Evolutionary conservation across 2,113 vertebrate genomes (phyloP).

Genomic region (Tragelaphus scriptus): DNA sequence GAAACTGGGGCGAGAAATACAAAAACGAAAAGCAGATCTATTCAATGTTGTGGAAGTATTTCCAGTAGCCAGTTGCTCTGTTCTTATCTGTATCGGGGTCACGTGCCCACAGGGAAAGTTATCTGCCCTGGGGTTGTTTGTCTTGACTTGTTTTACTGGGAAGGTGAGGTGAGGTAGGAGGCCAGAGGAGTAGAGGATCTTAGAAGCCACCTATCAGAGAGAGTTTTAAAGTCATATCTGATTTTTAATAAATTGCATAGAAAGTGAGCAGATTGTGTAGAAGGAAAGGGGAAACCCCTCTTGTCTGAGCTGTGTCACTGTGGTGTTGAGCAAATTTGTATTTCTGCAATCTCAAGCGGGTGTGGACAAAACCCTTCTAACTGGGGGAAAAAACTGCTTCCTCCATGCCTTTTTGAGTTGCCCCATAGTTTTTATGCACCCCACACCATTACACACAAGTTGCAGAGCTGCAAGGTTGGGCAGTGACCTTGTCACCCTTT

Average conservation of each 20-base stretch:
- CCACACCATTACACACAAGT: background rate
- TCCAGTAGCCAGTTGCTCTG: background rate
- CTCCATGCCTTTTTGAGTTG: background rate
- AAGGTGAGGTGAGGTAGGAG: background rate
- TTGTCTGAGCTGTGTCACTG: background rate
- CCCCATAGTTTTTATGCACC: background rate
- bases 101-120: background rate
- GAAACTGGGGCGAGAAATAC: background rate
- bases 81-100: background rate
- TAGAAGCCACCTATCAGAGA: background rate
- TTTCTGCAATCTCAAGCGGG: slow-evolving; percentile 1
- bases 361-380: background rate
- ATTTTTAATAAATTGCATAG: background rate
- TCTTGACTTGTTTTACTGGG: background rate
- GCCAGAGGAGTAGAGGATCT: background rate
- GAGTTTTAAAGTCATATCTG: background rate
- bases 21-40: background rate
- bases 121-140: background rate
- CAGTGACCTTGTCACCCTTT: slow-evolving; percentile 38
- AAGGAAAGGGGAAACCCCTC: slow-evolving; percentile 35
- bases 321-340: slow-evolving; percentile 32
- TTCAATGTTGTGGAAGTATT: background rate
- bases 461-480: background rate
- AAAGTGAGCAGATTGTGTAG: background rate
- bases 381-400: background rate